Evolutionary conservation across 2,113 vertebrate species (phyloP), one percentile per base, ranked within the genome.

Genomic region (Steatornis caripensis): DNA sequence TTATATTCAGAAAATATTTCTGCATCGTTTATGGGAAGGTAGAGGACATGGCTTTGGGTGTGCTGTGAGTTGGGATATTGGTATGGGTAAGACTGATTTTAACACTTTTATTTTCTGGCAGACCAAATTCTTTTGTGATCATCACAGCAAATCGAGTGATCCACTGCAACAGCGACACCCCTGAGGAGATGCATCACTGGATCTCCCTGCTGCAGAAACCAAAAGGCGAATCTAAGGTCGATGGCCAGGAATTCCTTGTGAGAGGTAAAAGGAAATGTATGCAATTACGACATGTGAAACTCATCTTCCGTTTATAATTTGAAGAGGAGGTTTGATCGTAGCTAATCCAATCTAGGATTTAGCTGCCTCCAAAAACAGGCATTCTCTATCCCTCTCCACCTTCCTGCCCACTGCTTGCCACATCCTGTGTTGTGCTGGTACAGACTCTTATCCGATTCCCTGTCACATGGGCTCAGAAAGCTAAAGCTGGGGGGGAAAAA

Each of bases 181-280:
- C 99, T 1, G 99, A 99, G 97, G 99, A 99, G 96, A 99, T 99
- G 99, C 99, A 99, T 76, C 99, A 99, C 96, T 99, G 99, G 99
- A 99, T 99, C 96, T 99, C 99, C 36, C 98, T 99, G 88, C 98
- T 99, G 95, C 99, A 99, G 98, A 99, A 99, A 89, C 99, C 99
- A 10, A 99, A 99, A 96, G 98, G 99, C 88, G 99, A 99, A 83
- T 98, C 99, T 81, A 98, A 98, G 97, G 98, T 99, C 4, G 99
- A 99, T 53, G 99, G 99, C 9, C 99, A 99, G 97, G 99, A 99
- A 95, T 99, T 99, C 96, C 98, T 99, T 27, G 98, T 99, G 89
- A 98, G 99, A 98, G 99, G 99, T 99, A 89, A 97, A 89, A 54
- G n/a, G 32, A 61, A 83, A 51, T 74, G 29, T 22, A 10, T 74